These are phyloP conservation scores for Eubucco bourcierii DNA, from an alignment of 2,113 vertebrate species.

Conservation along the genomic window DNA sequence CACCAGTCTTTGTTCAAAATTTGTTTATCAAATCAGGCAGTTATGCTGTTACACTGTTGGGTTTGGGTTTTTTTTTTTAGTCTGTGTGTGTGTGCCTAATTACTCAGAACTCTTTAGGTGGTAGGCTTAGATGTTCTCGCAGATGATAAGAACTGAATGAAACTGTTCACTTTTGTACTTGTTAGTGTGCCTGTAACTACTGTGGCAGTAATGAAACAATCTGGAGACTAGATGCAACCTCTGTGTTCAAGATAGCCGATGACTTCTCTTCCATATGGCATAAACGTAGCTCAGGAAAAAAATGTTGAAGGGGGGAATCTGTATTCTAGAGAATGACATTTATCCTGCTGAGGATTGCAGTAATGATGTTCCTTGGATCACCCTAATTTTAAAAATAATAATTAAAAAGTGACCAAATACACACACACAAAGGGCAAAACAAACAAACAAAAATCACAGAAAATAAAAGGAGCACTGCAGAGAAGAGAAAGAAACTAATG, in stretches of 20 bases:
- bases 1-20: neutral
- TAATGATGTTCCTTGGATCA: neutral
- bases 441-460: no score
- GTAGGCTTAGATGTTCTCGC: neutral
- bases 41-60: neutral
- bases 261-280: neutral
- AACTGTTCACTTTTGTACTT: neutral
- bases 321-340: neutral
- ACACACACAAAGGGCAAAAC: neutral
- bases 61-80: neutral
- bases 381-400: neutral
- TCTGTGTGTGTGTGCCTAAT: neutral
- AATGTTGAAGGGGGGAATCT: neutral
- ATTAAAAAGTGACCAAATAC: no score
- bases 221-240: neutral
- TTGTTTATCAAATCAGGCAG: constrained; percentile 34
- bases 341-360: neutral
- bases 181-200: neutral
- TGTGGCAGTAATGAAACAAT: neutral
- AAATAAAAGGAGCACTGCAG: neutral
- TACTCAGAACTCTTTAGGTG: neutral
- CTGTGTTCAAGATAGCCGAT: neutral
- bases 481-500: neutral
- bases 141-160: neutral
- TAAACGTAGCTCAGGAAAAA: neutral